Conservation (phyloP, 2,888 invertebrate genomes). For the Kryphioiulus occultus region DNA sequence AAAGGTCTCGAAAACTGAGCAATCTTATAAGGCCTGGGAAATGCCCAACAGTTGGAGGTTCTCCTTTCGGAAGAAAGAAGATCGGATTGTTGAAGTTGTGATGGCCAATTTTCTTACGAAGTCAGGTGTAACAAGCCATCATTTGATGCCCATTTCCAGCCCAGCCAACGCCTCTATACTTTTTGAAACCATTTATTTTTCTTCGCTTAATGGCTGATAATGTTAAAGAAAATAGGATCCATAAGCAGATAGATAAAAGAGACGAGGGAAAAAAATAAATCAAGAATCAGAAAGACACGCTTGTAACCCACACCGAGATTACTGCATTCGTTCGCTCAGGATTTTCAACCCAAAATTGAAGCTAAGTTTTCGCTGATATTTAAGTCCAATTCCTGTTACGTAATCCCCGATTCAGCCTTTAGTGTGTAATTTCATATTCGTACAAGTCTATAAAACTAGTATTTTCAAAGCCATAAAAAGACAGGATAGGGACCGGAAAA, state of each 20-base stretch:
- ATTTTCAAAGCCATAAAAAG: background rate
- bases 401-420: constrained; percentile 9
- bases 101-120: constrained; percentile 17
- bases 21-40: background rate
- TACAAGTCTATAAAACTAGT: background rate
- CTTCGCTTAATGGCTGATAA: constrained; percentile 23
- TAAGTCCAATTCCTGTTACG: background rate
- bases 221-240: constrained; percentile 23
- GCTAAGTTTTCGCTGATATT: background rate
- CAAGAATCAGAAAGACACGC: background rate
- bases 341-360: background rate
- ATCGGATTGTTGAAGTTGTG: background rate
- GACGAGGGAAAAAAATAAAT: background rate
- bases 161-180: background rate
- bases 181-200: constrained; percentile 17
- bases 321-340: background rate
- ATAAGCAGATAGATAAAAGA: background rate
- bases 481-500: background rate
- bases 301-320: background rate
- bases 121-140: constrained; percentile 23
- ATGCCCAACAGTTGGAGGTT: background rate
- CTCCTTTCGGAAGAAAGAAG: background rate
- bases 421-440: background rate
- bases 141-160: constrained; percentile 9
- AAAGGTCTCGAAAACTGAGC: too few relatives aligned